Evolutionary conservation across 2,113 vertebrate genomes (phyloP), one percentile per base, ranked within the genome.

Genomic region (Miniopterus natalensis): DNA sequence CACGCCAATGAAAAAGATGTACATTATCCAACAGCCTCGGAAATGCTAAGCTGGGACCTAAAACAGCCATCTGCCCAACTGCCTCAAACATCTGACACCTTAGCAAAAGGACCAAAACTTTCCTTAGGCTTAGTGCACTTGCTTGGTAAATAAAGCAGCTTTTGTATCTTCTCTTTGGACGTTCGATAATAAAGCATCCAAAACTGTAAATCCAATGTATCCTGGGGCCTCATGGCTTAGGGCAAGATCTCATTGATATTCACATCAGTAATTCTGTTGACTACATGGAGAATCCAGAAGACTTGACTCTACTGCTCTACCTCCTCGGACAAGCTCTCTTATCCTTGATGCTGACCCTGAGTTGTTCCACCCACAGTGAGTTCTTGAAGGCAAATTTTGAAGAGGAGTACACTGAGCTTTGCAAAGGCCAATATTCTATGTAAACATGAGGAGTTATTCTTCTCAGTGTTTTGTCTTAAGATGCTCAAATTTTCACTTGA

Each of bases 1-100:
- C 11, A 96, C 98, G 83, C 96, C 97, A 6, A 98, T 98, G 49
- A 99, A 98, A 96, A 98, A 96, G 97, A 97, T 97, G 89, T 98
- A 98, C 95, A 97, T 98, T 98, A 99, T 99, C 98, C 99, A 99
- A 84, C 99, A 99, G 98, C 99, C 99, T 23, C 98, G 99, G 94
- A 99, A 99, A 98, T 99, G 96, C 98, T 99, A 98, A 99, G 63
- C 97, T 68, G 65, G 29, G 73, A 27, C 9, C 11, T 97, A 92
- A 96, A 98, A 96, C 45, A 97, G 57, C 21, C 18, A 1, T 95
- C 97, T 92, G 55, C 73, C 87, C 95, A 55, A 71, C 95, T 93
- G 84, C 53, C 75, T 65, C 2, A 0, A 94, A 31, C 73, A 94
- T 94, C 84, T 90, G 79, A 94, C 79, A 92, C 77, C 20, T 79